Percentiles rank a stretch among this genome's conserved stretches.
phyloP scores from a whole-genome alignment of 1,140 invertebrate genomes.

The Diachasma alloeum region DNA sequence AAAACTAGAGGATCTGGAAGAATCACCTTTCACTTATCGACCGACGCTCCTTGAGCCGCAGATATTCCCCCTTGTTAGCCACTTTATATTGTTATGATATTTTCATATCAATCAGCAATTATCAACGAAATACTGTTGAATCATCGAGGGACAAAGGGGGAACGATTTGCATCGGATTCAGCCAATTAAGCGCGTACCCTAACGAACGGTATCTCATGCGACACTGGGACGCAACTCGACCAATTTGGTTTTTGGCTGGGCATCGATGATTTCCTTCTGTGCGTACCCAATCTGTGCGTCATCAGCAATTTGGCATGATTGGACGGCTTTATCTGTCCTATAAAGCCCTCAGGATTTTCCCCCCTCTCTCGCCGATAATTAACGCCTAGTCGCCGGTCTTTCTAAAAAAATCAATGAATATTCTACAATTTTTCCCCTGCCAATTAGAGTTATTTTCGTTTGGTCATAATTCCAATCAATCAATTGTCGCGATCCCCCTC shows the following conservation, averaged over 20 bases:
- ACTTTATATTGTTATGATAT: background rate
- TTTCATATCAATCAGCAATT: background rate
- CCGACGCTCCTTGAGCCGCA: background rate
- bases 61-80: constrained; percentile 3
- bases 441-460: too few relatives aligned
- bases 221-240: constrained; percentile 10
- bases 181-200: constrained; percentile 12
- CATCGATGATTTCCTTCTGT: constrained; percentile 20
- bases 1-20: background rate
- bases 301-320: constrained; percentile 6
- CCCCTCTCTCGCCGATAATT: background rate
- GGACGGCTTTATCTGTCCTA: background rate
- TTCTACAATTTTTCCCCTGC: too few relatives aligned
- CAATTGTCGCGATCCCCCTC: background rate
- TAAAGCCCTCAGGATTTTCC: background rate
- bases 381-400: background rate
- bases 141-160: background rate
- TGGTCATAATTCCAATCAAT: background rate
- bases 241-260: constrained; percentile 28
- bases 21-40: constrained; percentile 15
- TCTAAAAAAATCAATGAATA: background rate
- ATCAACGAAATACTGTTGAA: background rate
- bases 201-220: constrained; percentile 26
- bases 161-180: background rate
- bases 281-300: constrained; percentile 9